A percentile compares a stretch with the other conserved stretches of the same genome.
phyloP scores from a whole-genome alignment of 2,113 vertebrate species.

The Hippocampus guttulatus region DNA sequence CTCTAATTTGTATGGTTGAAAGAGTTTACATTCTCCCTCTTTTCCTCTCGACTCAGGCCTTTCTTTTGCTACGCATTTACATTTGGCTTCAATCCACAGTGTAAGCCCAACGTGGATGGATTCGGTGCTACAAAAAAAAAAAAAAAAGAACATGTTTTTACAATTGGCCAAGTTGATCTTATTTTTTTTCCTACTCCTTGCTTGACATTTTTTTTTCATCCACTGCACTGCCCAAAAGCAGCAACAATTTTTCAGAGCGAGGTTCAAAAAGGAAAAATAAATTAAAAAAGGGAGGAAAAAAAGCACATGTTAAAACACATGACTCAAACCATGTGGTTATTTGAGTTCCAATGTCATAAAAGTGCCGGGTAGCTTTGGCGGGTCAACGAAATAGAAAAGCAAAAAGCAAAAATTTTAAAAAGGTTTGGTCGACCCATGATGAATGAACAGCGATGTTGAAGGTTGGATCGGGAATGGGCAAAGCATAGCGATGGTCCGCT shows the following conservation, averaged over 20 bases:
- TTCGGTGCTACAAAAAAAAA: not conserved
- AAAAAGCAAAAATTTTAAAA: no score
- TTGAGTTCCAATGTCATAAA: no score
- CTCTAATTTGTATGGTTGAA: slow-evolving; percentile 64
- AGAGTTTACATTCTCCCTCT: slow-evolving; percentile 44
- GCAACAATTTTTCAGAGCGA: not conserved
- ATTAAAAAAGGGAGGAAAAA: no score
- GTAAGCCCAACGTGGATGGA: slow-evolving; percentile 18
- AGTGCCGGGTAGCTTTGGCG: no score
- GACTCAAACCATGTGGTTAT: no score
- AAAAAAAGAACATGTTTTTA: slow-evolving; percentile 22
- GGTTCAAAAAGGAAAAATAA: not conserved
- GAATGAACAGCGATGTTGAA: no score
- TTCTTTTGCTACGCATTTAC: slow-evolving; percentile 47
- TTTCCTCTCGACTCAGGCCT: slow-evolving; percentile 18
- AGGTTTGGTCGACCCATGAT: no score
- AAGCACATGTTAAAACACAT: not conserved
- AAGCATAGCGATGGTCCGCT: no score
- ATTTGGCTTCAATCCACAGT: slow-evolving; percentile 37
- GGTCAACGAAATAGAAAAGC: no score
- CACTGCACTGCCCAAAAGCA: slow-evolving; percentile 15
- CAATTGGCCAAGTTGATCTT: slow-evolving; percentile 53
- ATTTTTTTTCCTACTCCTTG: slow-evolving; percentile 21
- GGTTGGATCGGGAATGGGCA: no score
- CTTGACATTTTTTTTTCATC: slow-evolving; percentile 42